Evolutionary conservation across 2,888 invertebrate genomes (phyloP).

Genomic region (Cataglyphis albicans): DNA sequence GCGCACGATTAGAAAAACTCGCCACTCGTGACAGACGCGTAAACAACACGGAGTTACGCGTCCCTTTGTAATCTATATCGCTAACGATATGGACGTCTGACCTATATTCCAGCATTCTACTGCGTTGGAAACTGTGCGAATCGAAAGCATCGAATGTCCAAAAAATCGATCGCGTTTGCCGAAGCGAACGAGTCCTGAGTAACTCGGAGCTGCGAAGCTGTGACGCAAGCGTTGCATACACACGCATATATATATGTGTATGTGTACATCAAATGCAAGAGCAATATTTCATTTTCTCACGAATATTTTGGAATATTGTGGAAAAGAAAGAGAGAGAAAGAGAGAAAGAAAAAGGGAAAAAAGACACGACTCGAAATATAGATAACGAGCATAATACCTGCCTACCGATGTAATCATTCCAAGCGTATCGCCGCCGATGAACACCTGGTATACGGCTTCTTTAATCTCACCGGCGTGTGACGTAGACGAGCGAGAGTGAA

Average conservation of each 20-base stretch:
- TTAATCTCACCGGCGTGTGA: conserved; percentile 81
- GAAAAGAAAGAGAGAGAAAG: background rate
- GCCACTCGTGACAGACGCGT: background rate
- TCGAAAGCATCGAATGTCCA: conserved; percentile 50
- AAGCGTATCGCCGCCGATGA: conserved; percentile 75
- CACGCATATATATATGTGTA: background rate
- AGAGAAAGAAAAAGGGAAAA: too few species aligned
- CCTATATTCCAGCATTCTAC: conserved; percentile 37
- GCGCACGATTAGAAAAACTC: background rate
- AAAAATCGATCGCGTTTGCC: conserved; percentile 47
- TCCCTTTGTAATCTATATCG: conserved; percentile 29
- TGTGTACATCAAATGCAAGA: conserved; percentile 19
- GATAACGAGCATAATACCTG: conserved; percentile 28
- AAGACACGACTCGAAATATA: background rate
- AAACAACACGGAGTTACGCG: background rate
- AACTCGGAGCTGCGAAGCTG: conserved; percentile 23
- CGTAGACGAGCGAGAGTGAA: conserved; percentile 27
- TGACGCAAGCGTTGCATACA: conserved; percentile 48
- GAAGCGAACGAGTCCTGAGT: conserved; percentile 16
- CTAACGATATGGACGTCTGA: conserved; percentile 38
- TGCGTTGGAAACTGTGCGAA: conserved; percentile 24
- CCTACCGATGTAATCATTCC: conserved; percentile 74
- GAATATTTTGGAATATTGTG: background rate
- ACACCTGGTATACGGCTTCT: conserved; percentile 81
- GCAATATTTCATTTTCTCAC: conserved; percentile 50